Evolutionary conservation across 2,888 invertebrate species (phyloP).

Genomic region (Tinea pellionella): DNA sequence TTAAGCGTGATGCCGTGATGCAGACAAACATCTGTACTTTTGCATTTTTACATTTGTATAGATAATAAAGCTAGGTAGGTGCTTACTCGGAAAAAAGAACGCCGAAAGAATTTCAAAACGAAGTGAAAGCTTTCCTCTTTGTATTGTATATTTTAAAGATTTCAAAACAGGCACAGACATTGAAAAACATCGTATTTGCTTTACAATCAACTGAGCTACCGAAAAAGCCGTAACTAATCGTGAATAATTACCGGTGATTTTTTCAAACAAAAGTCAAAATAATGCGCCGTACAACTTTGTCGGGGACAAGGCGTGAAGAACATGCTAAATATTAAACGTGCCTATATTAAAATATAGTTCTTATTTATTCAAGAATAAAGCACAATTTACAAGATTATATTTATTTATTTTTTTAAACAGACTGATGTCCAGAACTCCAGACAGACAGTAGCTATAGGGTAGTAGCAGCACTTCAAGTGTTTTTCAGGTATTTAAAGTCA

Average conservation of each 20-base stretch:
- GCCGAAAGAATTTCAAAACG: background rate
- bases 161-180: background rate
- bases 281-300: background rate
- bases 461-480: too few species aligned
- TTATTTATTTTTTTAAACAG: too few species aligned
- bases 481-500: too few species aligned
- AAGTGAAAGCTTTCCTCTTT: background rate
- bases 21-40: too few species aligned
- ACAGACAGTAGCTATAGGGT: too few species aligned
- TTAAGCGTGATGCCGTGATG: too few species aligned
- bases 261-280: slow-evolving; percentile 13
- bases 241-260: slow-evolving; percentile 9
- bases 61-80: too few species aligned
- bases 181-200: background rate
- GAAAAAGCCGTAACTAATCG: slow-evolving; percentile 4
- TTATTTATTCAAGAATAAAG: too few species aligned
- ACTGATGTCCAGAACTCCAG: too few species aligned
- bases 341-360: too few species aligned
- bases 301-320: background rate
- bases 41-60: too few species aligned
- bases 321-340: background rate
- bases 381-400: too few species aligned
- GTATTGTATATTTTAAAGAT: background rate
- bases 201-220: slow-evolving; percentile 3
- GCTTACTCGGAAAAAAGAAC: background rate